These are phyloP conservation scores for Netelia melanura DNA, from an alignment of 2,888 invertebrate species.

Conservation along the genomic window DNA sequence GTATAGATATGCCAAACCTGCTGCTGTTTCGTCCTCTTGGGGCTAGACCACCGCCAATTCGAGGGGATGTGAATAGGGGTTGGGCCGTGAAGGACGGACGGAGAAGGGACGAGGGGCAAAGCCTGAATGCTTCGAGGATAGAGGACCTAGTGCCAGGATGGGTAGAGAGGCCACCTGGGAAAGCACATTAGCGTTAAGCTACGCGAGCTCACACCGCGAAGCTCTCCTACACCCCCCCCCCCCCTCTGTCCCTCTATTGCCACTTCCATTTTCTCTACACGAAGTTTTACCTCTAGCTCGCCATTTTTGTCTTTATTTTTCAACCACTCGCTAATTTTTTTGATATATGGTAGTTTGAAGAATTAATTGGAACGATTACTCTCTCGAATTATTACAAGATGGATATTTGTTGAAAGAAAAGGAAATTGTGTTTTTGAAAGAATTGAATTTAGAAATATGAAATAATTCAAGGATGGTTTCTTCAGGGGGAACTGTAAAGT, in stretches of 20 bases:
- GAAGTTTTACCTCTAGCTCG: background rate
- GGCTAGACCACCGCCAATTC: conserved; percentile 43
- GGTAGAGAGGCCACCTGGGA: conserved; percentile 69
- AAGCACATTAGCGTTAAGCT: conserved; percentile 73
- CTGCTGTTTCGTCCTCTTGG: conserved; percentile 56
- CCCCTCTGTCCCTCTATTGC: background rate
- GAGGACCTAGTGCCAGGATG: conserved; percentile 48
- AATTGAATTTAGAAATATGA: too few species aligned
- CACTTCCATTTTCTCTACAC: conserved; percentile 9
- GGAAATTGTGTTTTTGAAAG: too few species aligned
- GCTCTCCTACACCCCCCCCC: conserved; percentile 32
- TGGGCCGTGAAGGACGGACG: background rate
- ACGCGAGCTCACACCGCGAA: conserved; percentile 60
- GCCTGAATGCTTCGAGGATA: conserved; percentile 53
- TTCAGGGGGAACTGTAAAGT: too few species aligned
- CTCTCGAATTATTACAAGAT: too few species aligned
- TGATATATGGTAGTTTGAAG: too few species aligned
- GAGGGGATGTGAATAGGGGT: conserved; percentile 4
- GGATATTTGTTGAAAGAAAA: too few species aligned
- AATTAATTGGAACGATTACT: too few species aligned
- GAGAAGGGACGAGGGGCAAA: conserved; percentile 13
- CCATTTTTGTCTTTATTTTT: too few species aligned
- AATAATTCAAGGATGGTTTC: too few species aligned
- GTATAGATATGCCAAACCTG: conserved; percentile 43
- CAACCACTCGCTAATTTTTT: too few species aligned